Evolutionary conservation across 2,113 vertebrate genomes (phyloP).

Genomic region (Semnornis frantzii): DNA sequence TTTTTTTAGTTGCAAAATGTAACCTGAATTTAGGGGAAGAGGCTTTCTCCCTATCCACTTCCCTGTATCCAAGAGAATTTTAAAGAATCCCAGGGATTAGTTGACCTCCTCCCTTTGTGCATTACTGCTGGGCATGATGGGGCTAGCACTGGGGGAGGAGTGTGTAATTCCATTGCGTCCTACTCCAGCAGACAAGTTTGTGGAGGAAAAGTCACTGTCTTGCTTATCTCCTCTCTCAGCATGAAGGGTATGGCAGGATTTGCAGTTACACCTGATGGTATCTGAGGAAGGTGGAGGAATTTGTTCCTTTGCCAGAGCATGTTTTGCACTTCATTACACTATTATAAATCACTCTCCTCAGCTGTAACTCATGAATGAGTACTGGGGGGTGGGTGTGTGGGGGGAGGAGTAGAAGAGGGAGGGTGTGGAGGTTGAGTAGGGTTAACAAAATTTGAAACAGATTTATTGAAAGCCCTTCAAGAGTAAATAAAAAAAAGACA

Average conservation of each 20-base stretch:
- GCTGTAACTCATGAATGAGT: constrained; percentile 76
- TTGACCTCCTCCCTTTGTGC: not conserved
- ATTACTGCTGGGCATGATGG: not conserved
- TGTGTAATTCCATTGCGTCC: constrained; percentile 13
- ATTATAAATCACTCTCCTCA: constrained; percentile 80
- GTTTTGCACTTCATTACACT: constrained; percentile 66
- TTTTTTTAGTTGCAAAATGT: not conserved
- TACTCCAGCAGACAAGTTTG: constrained; percentile 8
- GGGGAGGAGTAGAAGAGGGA: not conserved
- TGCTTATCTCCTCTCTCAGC: constrained; percentile 31
- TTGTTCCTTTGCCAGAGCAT: constrained; percentile 57
- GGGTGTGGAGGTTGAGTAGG: constrained; percentile 46
- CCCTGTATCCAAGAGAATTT: not conserved
- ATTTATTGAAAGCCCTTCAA: constrained; percentile 71
- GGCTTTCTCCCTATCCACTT: not conserved
- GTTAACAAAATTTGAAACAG: constrained; percentile 76
- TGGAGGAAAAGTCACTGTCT: constrained; percentile 51
- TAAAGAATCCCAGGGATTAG: not conserved
- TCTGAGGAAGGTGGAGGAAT: constrained; percentile 64
- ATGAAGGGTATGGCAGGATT: constrained; percentile 20
- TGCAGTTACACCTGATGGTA: constrained; percentile 72
- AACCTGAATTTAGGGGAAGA: not conserved
- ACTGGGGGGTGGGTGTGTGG: not conserved
- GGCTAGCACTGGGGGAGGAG: constrained; percentile 12
- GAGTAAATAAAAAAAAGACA: constrained; percentile 64